Base-by-base conservation (phyloP, 37 sponge, comb jelly and placozoan genomes). In the Dysidea cf. avara region DNA sequence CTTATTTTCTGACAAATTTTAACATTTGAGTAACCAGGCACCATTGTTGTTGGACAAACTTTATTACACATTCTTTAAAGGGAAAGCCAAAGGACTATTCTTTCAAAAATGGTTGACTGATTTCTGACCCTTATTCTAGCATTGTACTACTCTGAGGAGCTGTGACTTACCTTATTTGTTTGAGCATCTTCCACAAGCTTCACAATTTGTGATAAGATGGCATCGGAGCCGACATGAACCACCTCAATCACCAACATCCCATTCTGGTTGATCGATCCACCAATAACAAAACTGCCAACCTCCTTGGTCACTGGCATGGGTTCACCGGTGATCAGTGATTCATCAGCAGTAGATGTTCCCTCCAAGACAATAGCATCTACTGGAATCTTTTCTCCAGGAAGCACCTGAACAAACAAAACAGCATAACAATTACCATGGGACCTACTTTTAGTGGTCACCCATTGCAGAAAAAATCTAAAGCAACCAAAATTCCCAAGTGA, bases 101-200 rank as follows among this genome's bases (percentile, higher is more conserved):
- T 43, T 9, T 43, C n/a, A n/a, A n/a, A n/a, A n/a, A n/a, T n/a
- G n/a, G n/a, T n/a, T n/a, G n/a, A n/a, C n/a, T n/a, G n/a, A n/a
- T n/a, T n/a, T n/a, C n/a, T n/a, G n/a, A n/a, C n/a, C n/a, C n/a
- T n/a, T n/a, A n/a, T n/a, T n/a, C n/a, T n/a, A n/a, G n/a, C n/a
- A n/a, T n/a, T n/a, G n/a, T 5, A 43, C 46, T 12, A 43, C 9
- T 12, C 9, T 43, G 46, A 43, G 46, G 5, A 43, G 46, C 7
- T 43, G 9, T 4, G 6, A 21, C 32, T 58, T 55, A 82, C 92
- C 79, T 92, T 92, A 25, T 81, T 83, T 5, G 84, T 87, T 71
- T 92, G 93, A 0, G 93, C 93, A 35, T 92, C 88, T 53, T 92
- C 85, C 58, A 92, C 87, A 0, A 92, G 75, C 16, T 76, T 62